These are phyloP conservation scores for Misgurnus anguillicaudatus DNA, from an alignment of 2,113 vertebrate genomes.

Conservation along the genomic window DNA sequence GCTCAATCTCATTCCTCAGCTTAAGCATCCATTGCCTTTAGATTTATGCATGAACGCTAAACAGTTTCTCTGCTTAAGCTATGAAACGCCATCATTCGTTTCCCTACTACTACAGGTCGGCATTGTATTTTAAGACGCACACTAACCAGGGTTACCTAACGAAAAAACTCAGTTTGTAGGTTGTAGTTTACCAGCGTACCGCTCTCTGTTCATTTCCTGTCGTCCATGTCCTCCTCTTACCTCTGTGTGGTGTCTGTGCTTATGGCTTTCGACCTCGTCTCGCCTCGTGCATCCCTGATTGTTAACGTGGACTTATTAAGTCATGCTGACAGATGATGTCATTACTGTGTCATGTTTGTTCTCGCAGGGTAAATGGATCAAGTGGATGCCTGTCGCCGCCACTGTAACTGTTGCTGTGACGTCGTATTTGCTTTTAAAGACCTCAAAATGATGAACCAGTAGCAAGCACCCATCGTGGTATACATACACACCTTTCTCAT, in stretches of 20 bases:
- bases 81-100: slow-evolving; percentile 2
- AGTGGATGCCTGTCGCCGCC: slow-evolving; percentile 93
- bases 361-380: slow-evolving; percentile 89
- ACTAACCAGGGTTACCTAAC: slow-evolving; percentile 31
- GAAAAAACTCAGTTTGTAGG: slow-evolving; percentile 17
- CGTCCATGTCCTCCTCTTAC: neutral
- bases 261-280: slow-evolving; percentile 36
- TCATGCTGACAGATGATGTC: slow-evolving; percentile 23
- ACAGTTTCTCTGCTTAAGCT: slow-evolving; percentile 27
- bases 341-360: slow-evolving; percentile 56
- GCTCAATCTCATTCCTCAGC: slow-evolving; percentile 65
- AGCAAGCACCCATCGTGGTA: slow-evolving; percentile 23
- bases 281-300: slow-evolving; percentile 46
- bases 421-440: slow-evolving; percentile 89
- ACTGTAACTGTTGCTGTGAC: slow-evolving; percentile 93
- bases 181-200: slow-evolving; percentile 25
- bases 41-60: slow-evolving; percentile 41
- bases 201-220: slow-evolving; percentile 26
- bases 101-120: slow-evolving; percentile 13
- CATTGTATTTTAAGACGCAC: slow-evolving; percentile 14
- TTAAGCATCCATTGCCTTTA: slow-evolving; percentile 35
- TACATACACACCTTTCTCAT: slow-evolving; percentile 31
- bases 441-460: slow-evolving; percentile 76
- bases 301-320: slow-evolving; percentile 20
- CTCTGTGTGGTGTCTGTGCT: neutral